Evolutionary conservation across 2,797 vertebrate genomes (phyloP).

Genomic region (Manis crassicaudata): DNA sequence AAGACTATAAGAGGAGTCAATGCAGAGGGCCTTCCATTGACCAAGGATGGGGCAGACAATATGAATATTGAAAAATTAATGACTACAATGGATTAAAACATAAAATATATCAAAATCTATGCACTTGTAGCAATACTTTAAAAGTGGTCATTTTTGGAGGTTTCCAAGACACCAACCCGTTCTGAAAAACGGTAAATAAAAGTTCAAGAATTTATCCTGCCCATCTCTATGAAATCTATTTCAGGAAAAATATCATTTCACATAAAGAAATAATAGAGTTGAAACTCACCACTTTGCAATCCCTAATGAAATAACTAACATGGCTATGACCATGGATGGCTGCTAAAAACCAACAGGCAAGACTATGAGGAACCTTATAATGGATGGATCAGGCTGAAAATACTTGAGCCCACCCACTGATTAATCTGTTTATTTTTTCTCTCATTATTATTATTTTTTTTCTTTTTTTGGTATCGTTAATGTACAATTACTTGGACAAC

Average conservation of each 20-base stretch:
- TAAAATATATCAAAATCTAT: not conserved
- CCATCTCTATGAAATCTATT: slow-evolving; percentile 37
- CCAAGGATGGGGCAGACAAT: not conserved
- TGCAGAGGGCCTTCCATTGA: not conserved
- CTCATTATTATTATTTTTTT: too few relatives aligned
- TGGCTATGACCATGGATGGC: not conserved
- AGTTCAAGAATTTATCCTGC: not conserved
- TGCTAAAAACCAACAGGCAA: slow-evolving; percentile 30
- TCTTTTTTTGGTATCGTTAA: too few relatives aligned
- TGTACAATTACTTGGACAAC: too few relatives aligned
- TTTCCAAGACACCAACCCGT: not conserved
- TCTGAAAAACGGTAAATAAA: slow-evolving; percentile 16
- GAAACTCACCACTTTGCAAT: slow-evolving; percentile 14
- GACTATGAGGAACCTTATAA: not conserved
- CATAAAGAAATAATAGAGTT: slow-evolving; percentile 27
- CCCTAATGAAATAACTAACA: slow-evolving; percentile 1
- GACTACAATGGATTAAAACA: not conserved
- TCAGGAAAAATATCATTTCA: not conserved
- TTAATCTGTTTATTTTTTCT: not conserved
- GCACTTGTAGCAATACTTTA: not conserved
- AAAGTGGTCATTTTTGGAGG: not conserved
- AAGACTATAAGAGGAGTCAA: not conserved
- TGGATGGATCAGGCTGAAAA: not conserved
- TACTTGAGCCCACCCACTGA: not conserved
- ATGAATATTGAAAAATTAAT: not conserved